These are phyloP conservation scores for Agrotis ipsilon DNA, from an alignment of 2,888 invertebrate genomes.

Conservation along the genomic window DNA sequence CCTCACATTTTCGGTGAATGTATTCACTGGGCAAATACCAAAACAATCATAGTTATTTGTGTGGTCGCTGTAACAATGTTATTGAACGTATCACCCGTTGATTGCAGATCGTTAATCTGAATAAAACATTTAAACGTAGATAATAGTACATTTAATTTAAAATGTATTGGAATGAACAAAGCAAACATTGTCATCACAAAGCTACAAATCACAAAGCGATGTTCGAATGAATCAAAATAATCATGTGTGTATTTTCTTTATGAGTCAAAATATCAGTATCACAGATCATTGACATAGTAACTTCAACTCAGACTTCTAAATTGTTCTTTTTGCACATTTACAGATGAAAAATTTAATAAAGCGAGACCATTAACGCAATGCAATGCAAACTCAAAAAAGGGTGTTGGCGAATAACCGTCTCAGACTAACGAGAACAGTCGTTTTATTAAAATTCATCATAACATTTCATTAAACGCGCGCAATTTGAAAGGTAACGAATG, in stretches of 20 bases:
- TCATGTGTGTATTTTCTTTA: neutral
- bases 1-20: slow-evolving; percentile 34
- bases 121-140: slow-evolving; percentile 47
- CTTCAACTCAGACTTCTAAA: slow-evolving; percentile 19
- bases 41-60: slow-evolving; percentile 53
- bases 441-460: slow-evolving; percentile 71
- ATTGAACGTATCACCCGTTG: slow-evolving; percentile 51
- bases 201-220: slow-evolving; percentile 27
- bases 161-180: slow-evolving; percentile 40
- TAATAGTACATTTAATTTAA: slow-evolving; percentile 19
- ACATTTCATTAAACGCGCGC: slow-evolving; percentile 75
- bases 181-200: slow-evolving; percentile 27
- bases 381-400: slow-evolving; percentile 53
- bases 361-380: slow-evolving; percentile 50
- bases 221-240: slow-evolving; percentile 13
- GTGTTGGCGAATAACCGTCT: slow-evolving; percentile 54
- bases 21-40: slow-evolving; percentile 44
- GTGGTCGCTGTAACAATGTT: slow-evolving; percentile 44
- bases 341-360: slow-evolving; percentile 52
- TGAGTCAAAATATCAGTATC: neutral
- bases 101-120: slow-evolving; percentile 54
- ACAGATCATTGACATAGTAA: neutral
- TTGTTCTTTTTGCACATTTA: slow-evolving; percentile 24
- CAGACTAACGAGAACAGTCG: slow-evolving; percentile 60
- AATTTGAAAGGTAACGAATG: slow-evolving; percentile 79